Base-by-base conservation (phyloP, 2,797 vertebrate genomes). In the Rhinatrema bivittatum region DNA sequence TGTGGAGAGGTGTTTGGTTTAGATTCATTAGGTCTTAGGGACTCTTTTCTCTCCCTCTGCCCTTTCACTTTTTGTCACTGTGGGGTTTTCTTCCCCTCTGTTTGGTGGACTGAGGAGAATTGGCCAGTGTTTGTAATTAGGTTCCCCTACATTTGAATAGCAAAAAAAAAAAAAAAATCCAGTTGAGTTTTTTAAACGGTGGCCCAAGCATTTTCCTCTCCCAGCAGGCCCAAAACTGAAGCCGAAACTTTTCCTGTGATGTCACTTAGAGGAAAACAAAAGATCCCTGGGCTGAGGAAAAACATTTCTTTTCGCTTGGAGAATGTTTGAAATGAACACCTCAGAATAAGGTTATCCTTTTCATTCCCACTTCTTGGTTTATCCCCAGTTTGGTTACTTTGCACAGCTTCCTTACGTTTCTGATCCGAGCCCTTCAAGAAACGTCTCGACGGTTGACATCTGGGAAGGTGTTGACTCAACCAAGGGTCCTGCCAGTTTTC, bases 21-120 rank as follows among this genome's bases (percentile, higher is more conserved):
- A 88, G 91, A 95, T 94, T 98, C 91, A 96, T 97, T 94, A 93
- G 90, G 87, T 90, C 86, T 88, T 86, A 79, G 70, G 79, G 68
- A 82, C 76, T 83, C 81, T 80, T 85, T 83, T 83, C 78, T 84
- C 68, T 76, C 68, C 74, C 68, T n/a, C 70, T 72, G 80, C 78
- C 70, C 82, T 79, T 87, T 87, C 84, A 87, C 82, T 79, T 79
- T 86, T 76, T 84, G 78, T 80, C 79, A 79, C 77, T 78, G 73
- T 81, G 70, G 42, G 71, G 76, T 74, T 66, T 60, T 61, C 25
- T n/a, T 10, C 30, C 20, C 16, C 67, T 80, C 69, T 86, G 86
- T 88, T 90, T 86, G 84, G 88, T 82, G 85, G 85, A 87, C 80
- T 79, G 81, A 84, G 90, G 87, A 88, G 88, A 91, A 86, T 88